phyloP scores from a whole-genome alignment of 2,113 vertebrate genomes.

The Phodopus roborovskii region DNA sequence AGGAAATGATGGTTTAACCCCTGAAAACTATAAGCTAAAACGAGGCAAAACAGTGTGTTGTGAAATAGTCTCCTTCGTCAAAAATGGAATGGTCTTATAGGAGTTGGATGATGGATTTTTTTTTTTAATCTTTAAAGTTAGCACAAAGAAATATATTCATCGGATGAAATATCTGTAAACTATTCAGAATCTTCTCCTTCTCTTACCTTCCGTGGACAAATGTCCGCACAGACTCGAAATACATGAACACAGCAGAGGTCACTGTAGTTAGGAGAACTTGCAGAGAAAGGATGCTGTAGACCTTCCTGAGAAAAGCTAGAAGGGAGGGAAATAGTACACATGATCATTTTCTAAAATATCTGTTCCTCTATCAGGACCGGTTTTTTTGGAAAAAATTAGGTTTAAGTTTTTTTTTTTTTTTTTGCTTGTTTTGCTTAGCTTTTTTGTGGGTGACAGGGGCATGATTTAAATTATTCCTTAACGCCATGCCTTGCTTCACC shows the following conservation, averaged over 20 bases:
- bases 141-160: background rate
- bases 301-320: conserved; percentile 95
- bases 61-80: conserved; percentile 12
- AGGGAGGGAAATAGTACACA: conserved; percentile 59
- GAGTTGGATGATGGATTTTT: background rate
- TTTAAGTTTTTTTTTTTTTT: background rate
- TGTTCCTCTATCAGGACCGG: conserved; percentile 1
- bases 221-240: conserved; percentile 88
- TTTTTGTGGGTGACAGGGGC: background rate
- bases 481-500: background rate
- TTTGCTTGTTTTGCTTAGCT: background rate
- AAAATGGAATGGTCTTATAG: conserved; percentile 24
- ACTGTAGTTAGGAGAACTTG: conserved; percentile 94
- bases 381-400: conserved; percentile 37
- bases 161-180: conserved; percentile 33
- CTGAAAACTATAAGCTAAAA: conserved; percentile 37
- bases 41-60: background rate
- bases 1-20: conserved; percentile 15
- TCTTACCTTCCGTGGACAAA: conserved; percentile 94
- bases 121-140: background rate
- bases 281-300: conserved; percentile 94
- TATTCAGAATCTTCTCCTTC: conserved; percentile 4
- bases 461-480: background rate
- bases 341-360: conserved; percentile 36
- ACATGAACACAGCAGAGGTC: conserved; percentile 92